Conservation (phyloP, 1,140 invertebrate genomes). For the Patella vulgata region DNA sequence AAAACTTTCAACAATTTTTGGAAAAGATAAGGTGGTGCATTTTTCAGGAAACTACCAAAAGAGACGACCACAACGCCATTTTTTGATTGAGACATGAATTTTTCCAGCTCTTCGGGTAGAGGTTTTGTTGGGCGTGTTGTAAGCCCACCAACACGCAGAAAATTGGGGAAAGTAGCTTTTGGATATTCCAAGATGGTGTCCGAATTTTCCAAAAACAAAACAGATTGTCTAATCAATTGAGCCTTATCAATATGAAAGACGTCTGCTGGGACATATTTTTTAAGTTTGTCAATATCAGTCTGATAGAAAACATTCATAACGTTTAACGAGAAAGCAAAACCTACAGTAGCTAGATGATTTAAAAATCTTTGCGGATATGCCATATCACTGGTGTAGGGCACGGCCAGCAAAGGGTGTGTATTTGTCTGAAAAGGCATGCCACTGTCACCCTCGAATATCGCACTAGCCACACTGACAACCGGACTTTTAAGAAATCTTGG, state of each 20-base stretch:
- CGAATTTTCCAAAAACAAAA: conserved; percentile 14
- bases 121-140: conserved; percentile 18
- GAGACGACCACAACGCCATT: conserved; percentile 23
- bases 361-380: no score
- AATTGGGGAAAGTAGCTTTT: conserved; percentile 17
- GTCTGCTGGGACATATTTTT: no score
- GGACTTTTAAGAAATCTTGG: neutral
- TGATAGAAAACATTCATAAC: no score
- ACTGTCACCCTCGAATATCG: no score
- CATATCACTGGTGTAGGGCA: no score
- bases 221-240: conserved; percentile 6
- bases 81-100: conserved; percentile 11
- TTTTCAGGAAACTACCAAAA: conserved; percentile 14
- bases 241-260: no score
- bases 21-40: neutral
- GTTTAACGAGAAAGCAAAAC: no score
- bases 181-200: conserved; percentile 18
- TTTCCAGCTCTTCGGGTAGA: conserved; percentile 11
- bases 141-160: conserved; percentile 17
- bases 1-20: conserved; percentile 12
- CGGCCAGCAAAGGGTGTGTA: no score
- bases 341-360: no score
- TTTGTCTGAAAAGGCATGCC: no score
- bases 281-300: no score
- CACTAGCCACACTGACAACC: neutral